Conservation (phyloP, 2,113 vertebrate genomes). For the Siniperca chuatsi region DNA sequence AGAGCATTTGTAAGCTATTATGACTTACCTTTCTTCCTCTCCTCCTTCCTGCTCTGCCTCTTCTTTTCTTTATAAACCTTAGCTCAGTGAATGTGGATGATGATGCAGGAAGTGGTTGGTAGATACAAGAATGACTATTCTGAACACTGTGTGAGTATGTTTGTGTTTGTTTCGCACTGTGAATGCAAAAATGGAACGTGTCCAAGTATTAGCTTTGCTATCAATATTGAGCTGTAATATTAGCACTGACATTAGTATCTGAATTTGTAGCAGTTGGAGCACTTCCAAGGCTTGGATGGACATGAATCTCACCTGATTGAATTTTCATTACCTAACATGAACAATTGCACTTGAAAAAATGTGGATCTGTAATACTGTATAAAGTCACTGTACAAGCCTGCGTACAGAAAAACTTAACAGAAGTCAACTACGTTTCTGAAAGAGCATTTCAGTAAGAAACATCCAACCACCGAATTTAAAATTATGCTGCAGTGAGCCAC, state of each 20-base stretch:
- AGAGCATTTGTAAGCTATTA: conserved; percentile 86
- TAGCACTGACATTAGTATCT: not conserved
- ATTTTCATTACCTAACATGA: too few relatives aligned
- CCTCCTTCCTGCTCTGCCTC: conserved; percentile 5
- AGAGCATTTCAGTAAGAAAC: too few relatives aligned
- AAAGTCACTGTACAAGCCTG: too few relatives aligned
- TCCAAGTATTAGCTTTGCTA: not conserved
- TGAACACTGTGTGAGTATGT: not conserved
- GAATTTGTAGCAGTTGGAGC: not conserved
- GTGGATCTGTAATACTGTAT: too few relatives aligned
- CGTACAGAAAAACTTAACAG: too few relatives aligned
- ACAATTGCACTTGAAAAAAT: too few relatives aligned
- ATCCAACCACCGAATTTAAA: too few relatives aligned
- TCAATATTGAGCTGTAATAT: not conserved
- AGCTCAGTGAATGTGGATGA: conserved; percentile 42
- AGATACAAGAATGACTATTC: not conserved
- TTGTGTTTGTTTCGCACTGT: not conserved
- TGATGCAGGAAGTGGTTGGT: conserved; percentile 58
- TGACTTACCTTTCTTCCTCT: conserved; percentile 28
- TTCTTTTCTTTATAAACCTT: conserved; percentile 1
- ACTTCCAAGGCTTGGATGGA: too few relatives aligned
- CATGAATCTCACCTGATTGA: too few relatives aligned
- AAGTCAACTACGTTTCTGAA: too few relatives aligned
- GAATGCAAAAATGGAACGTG: not conserved
- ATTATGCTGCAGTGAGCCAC: too few relatives aligned